Evolutionary conservation across 2,888 invertebrate species (phyloP), one percentile per base, ranked within the genome.

Genomic region (Calliphora vomitoria): DNA sequence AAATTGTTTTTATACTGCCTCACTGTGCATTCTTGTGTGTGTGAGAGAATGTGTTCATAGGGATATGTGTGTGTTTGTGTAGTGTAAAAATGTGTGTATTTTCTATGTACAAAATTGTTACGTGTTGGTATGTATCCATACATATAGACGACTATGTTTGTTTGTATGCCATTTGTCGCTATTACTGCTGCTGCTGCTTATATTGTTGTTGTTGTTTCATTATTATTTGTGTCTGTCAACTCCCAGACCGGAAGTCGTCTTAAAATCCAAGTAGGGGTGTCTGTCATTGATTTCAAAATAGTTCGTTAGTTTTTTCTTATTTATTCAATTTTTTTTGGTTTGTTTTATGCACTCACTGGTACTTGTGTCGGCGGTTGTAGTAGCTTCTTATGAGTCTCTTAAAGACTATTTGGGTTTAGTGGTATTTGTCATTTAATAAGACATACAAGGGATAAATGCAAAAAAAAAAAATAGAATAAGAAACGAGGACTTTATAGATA

Each of bases 161-260:
- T 25, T 25, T 25, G 50, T 38, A 31, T 53, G 50, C 38, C 31
- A 62, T 31, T 38, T 64, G 13, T 18, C 38, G 11, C 41, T 66
- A 18, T 81, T 72, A 25, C 13, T 74, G 44, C 41, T 81, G 41
- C 35, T 81, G 18, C 44, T n/a, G 60, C 47, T 50, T 10, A 13
- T 53, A n/a, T 44, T 76, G 35, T 76, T 18, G 60, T 68, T 62
- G 64, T 35, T 18, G 31, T 58, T 44, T 35, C 35, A 50, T 18
- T 53, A 35, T 66, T 60, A 31, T 55, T 72, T 44, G 38, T 72
- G 75, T 81, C 75, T 85, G 68, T 79, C 25, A 85, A 76, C 64
- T 83, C 41, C 64, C 58, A 79, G 85, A 82, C 87, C 87, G 87
- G 87, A 87, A 85, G 87, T 79, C 82, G 79, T 78, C 72, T 55